Conservation (phyloP, 1,140 invertebrate genomes). For the Magallana ariakensis region DNA sequence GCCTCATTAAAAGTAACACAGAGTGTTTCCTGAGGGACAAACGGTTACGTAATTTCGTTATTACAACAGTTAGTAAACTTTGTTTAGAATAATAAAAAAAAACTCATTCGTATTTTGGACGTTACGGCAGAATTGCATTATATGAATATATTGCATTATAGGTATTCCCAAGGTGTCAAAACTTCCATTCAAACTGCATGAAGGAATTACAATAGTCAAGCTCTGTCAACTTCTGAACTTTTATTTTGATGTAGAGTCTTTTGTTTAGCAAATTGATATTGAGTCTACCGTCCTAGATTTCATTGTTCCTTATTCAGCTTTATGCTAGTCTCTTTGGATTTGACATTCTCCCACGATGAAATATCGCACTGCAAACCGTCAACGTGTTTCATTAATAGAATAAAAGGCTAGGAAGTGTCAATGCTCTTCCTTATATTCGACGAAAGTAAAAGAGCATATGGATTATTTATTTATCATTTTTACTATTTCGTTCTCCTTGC, state of each 20-base stretch:
- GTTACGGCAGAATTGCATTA: too few relatives aligned
- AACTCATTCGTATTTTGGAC: too few relatives aligned
- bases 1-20: too few relatives aligned
- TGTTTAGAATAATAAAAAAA: too few relatives aligned
- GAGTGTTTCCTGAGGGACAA: too few relatives aligned
- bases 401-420: neutral
- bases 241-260: neutral
- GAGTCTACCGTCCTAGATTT: neutral
- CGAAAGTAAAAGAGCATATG: neutral
- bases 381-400: neutral
- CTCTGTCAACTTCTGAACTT: constrained; percentile 21
- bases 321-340: constrained; percentile 4
- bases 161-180: too few relatives aligned
- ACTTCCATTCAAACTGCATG: neutral
- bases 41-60: too few relatives aligned
- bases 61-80: too few relatives aligned
- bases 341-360: neutral
- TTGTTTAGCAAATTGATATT: constrained; percentile 32
- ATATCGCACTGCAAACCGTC: constrained; percentile 9
- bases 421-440: neutral
- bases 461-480: neutral
- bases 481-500: too few relatives aligned
- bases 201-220: neutral
- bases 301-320: neutral
- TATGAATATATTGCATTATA: too few relatives aligned